phyloP scores from a whole-genome alignment of 2,113 vertebrate genomes.

The Ceuthmochares aereus region DNA sequence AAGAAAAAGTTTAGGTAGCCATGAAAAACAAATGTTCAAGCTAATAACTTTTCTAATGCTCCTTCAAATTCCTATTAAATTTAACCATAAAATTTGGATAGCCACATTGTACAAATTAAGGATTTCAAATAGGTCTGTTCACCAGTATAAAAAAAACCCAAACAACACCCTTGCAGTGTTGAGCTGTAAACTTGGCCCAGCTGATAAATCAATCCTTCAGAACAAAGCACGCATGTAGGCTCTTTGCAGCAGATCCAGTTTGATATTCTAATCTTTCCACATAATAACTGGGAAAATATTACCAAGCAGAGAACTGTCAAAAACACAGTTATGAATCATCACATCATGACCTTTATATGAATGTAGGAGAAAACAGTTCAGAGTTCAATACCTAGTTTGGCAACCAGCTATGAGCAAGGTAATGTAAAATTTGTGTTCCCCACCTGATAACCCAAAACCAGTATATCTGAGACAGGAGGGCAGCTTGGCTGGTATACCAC shows the following conservation, averaged over 20 bases:
- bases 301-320: neutral
- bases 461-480: neutral
- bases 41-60: conserved; percentile 17
- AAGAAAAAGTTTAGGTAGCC: neutral
- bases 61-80: conserved; percentile 9
- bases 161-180: neutral
- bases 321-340: conserved; percentile 7
- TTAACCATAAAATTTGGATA: neutral
- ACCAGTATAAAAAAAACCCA: neutral
- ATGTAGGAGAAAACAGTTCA: neutral
- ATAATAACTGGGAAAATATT: conserved; percentile 8
- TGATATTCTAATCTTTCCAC: neutral
- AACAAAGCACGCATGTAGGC: neutral
- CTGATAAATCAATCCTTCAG: neutral
- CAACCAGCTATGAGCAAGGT: neutral
- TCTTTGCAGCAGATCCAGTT: neutral
- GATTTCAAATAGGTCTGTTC: neutral
- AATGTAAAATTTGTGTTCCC: neutral
- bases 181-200: neutral
- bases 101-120: neutral
- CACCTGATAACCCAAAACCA: neutral
- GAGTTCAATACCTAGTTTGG: neutral
- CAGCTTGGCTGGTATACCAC: neutral
- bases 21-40: conserved; percentile 11
- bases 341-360: neutral